Evolutionary conservation across 2,797 vertebrate species (phyloP).

Genomic region (Anableps anableps): DNA sequence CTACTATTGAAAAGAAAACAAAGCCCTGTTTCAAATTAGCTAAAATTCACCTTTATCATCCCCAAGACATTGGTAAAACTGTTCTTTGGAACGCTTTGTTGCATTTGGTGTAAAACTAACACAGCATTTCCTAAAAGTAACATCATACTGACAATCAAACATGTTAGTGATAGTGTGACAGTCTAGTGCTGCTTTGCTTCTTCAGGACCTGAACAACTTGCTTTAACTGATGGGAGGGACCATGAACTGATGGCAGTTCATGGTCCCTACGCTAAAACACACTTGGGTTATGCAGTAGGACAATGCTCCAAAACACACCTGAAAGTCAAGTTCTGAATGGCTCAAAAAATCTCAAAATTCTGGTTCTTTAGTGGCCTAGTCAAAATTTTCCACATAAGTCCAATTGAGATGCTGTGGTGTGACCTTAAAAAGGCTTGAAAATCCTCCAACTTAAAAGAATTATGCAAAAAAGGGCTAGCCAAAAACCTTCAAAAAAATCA

Average conservation of each 20-base stretch:
- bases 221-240: not conserved
- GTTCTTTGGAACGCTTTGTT: not conserved
- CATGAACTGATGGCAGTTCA: too few species aligned
- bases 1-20: not conserved
- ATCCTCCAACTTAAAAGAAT: not conserved
- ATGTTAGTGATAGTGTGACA: not conserved
- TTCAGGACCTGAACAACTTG: not conserved
- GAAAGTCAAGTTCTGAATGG: too few species aligned
- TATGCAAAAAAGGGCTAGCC: not conserved
- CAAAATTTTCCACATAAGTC: not conserved
- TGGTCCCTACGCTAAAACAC: not conserved
- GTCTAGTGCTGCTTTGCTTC: not conserved
- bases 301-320: not conserved
- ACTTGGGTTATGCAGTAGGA: not conserved
- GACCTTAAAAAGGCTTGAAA: not conserved
- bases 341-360: not conserved
- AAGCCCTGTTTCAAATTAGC: not conserved
- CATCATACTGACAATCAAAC: not conserved
- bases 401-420: not conserved
- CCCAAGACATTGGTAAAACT: not conserved
- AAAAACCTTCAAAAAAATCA: not conserved
- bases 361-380: not conserved
- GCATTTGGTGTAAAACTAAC: not conserved
- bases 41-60: not conserved
- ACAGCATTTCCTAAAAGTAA: not conserved